Evolutionary conservation across 1,140 invertebrate species (phyloP), one percentile per base, ranked within the genome.

Genomic region (Papilio machaon): DNA sequence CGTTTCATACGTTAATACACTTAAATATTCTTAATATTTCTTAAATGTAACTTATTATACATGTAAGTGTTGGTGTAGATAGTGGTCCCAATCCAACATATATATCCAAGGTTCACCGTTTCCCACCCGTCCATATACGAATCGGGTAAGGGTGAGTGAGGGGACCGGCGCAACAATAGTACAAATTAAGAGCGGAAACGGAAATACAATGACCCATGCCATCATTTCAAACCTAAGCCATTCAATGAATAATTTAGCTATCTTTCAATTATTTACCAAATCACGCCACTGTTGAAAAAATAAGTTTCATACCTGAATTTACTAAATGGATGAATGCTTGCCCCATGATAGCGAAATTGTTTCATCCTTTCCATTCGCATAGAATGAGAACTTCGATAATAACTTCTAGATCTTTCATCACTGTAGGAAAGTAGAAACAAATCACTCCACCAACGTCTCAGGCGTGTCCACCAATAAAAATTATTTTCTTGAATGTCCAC

Each of bases 301-400:
- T 30, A 30, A 74, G 70, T 67, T 60, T 75, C 67, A 67, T 82
- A 86, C 89, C 85, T 87, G 64, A 89, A 90, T 81, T 85, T 87
- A 64, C 87, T 90, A 47, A 90, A 82, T n/a, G 89, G 89, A 82
- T 90, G 89, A 46, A 90, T 90, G 47, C 82, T 76, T 35, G 73
- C 76, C 17, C 79, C 78, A 52, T 85, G 84, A 9, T 82, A 70
- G 0, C 85, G 84, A 77, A 81, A 90, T 52, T 90, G 87, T 15
- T 73, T 84, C 3, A 80, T 77, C 64, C 89, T 85, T 19, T 85
- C 86, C 60, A 85, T 84, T 76, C 82, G 85, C 73, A 89, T 85
- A 1, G 85, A 82, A 43, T 88, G 85, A 0, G 87, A 85, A 73
- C 89, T 89, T 0, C 80, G 81, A 74, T 87, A 89, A 70, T 84